Percentiles rank a stretch among this genome's conserved stretches.
Evolutionary conservation across 2,113 vertebrate genomes (phyloP).

Genomic region (Plecturocebus donacophilus): DNA sequence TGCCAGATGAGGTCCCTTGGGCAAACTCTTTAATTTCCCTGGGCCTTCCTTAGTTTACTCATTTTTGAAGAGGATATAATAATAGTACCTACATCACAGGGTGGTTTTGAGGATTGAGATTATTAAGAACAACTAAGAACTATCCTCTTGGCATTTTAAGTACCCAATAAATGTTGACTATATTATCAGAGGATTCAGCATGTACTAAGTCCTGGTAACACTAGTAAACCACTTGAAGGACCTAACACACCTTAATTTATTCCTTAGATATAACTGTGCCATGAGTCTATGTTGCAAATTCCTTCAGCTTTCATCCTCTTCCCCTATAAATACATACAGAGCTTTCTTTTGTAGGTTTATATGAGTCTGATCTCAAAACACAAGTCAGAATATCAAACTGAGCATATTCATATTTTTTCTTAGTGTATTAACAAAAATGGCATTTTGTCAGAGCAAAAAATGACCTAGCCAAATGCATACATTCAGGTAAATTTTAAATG

Average conservation of each 20-base stretch:
- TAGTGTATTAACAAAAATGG: constrained; percentile 54
- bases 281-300: neutral
- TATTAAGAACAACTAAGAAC: neutral
- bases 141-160: neutral
- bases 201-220: neutral
- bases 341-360: constrained; percentile 15
- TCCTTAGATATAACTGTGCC: neutral
- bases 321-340: neutral
- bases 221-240: neutral
- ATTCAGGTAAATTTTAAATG: constrained; percentile 66
- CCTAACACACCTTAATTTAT: neutral
- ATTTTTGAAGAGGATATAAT: neutral
- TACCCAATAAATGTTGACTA: neutral
- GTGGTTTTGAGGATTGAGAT: neutral
- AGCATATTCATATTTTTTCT: constrained; percentile 48
- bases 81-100: neutral
- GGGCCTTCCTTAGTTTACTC: neutral
- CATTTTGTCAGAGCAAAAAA: constrained; percentile 70
- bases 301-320: neutral
- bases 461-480: constrained; percentile 60
- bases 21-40: neutral
- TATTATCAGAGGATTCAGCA: neutral
- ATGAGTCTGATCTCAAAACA: neutral
- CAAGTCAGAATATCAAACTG: constrained; percentile 28
- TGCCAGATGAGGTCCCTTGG: neutral